A percentile compares a stretch with the other conserved stretches of the same genome.
These are phyloP conservation scores for Xylota segnis DNA, from an alignment of 2,888 invertebrate species.

Conservation along the genomic window DNA sequence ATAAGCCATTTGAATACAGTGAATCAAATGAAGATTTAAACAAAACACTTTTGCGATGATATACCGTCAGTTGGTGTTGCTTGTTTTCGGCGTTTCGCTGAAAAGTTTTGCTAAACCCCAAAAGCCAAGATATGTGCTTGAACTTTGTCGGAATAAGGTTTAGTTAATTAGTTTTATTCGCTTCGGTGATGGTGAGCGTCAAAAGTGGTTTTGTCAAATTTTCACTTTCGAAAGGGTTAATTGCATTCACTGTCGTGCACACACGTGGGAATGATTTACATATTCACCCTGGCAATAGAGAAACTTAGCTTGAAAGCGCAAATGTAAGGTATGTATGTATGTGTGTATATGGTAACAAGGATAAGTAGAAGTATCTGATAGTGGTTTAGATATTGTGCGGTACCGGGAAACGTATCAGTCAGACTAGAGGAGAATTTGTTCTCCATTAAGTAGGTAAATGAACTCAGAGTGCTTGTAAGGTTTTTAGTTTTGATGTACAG, in stretches of 20 bases:
- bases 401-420: background rate
- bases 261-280: slow-evolving; percentile 20
- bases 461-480: no score
- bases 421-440: no score
- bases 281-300: background rate
- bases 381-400: background rate
- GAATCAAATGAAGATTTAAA: slow-evolving; percentile 13
- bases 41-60: slow-evolving; percentile 1
- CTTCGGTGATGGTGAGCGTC: slow-evolving; percentile 2
- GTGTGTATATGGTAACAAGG: background rate
- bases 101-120: background rate
- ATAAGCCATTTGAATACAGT: background rate
- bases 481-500: no score
- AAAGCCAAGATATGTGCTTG: slow-evolving; percentile 9
- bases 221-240: slow-evolving; percentile 3
- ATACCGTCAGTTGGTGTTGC: background rate
- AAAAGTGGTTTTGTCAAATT: slow-evolving; percentile 13
- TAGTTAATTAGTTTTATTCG: slow-evolving; percentile 43
- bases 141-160: slow-evolving; percentile 1
- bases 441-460: no score
- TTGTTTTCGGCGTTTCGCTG: background rate
- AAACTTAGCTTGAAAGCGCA: background rate
- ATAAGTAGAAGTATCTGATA: background rate
- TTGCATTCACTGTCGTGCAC: slow-evolving; percentile 5
- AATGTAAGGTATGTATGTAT: background rate